These are phyloP conservation scores for Colletes gigas DNA, from an alignment of 1,140 invertebrate species.

Conservation along the genomic window DNA sequence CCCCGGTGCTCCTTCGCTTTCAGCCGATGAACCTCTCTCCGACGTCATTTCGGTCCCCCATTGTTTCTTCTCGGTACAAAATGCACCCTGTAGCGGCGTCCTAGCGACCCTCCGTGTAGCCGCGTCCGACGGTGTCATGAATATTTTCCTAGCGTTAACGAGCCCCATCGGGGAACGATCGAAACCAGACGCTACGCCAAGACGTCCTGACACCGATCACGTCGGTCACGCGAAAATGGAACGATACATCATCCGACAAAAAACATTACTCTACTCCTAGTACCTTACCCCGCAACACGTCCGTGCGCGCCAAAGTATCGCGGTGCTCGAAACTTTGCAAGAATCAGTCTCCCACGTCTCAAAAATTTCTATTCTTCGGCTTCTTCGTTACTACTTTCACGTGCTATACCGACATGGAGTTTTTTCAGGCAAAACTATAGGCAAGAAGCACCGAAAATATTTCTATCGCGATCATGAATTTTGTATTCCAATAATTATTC, in stretches of 20 bases:
- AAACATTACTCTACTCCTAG: too few species aligned
- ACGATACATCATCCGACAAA: not conserved
- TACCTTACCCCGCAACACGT: too few species aligned
- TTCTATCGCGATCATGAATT: too few species aligned
- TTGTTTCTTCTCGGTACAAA: conserved; percentile 57
- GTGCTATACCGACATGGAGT: too few species aligned
- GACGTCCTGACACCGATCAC: not conserved
- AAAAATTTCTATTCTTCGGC: too few species aligned
- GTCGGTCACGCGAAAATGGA: conserved; percentile 1
- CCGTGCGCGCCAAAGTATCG: too few species aligned
- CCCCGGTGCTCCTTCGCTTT: conserved; percentile 19
- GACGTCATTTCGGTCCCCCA: conserved; percentile 54
- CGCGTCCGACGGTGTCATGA: conserved; percentile 12
- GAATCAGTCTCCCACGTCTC: too few species aligned
- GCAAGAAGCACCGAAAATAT: too few species aligned
- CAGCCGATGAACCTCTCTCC: conserved; percentile 35
- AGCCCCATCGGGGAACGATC: not conserved
- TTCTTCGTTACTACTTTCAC: too few species aligned
- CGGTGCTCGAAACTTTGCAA: too few species aligned
- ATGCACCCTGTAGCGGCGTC: conserved; percentile 53
- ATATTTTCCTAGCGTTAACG: conserved; percentile 31
- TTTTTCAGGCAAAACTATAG: too few species aligned
- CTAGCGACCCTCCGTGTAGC: conserved; percentile 28
- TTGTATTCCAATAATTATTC: too few species aligned
- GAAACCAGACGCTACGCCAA: not conserved